Evolutionary conservation across 1,140 invertebrate species (phyloP).

Genomic region (Matsumurasca onukii): DNA sequence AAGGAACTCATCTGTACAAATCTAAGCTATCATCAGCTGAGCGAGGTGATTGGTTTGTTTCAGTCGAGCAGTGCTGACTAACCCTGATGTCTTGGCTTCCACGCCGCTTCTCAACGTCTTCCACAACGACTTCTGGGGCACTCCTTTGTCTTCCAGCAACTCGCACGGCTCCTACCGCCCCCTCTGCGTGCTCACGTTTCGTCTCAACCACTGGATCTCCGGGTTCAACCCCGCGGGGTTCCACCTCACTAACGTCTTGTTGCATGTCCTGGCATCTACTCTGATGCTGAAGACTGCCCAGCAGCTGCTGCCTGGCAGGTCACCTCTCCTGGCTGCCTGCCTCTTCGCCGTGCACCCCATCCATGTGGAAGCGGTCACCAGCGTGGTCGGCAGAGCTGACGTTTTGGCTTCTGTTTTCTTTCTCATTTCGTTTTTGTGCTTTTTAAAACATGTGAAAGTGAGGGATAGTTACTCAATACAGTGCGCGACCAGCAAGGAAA

Average conservation of each 20-base stretch:
- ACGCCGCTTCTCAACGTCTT: slow-evolving; percentile 59
- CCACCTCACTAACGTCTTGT: slow-evolving; percentile 80
- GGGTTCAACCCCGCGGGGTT: slow-evolving; percentile 81
- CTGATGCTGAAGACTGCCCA: slow-evolving; percentile 69
- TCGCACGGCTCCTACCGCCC: slow-evolving; percentile 97
- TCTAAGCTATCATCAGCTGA: too few relatives aligned
- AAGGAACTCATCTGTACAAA: slow-evolving; percentile 45
- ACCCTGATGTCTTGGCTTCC: slow-evolving; percentile 77
- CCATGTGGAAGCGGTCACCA: slow-evolving; percentile 94
- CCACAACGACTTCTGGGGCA: slow-evolving; percentile 93
- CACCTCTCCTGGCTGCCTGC: slow-evolving; percentile 76
- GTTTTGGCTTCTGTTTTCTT: slow-evolving; percentile 89
- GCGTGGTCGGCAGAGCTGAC: slow-evolving; percentile 95
- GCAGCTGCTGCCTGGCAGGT: slow-evolving; percentile 45
- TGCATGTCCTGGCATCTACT: slow-evolving; percentile 77
- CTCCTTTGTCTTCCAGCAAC: slow-evolving; percentile 76
- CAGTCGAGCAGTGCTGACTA: slow-evolving; percentile 87
- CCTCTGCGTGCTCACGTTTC: slow-evolving; percentile 89
- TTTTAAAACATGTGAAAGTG: slow-evolving; percentile 57
- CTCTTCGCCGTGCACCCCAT: slow-evolving; percentile 95
- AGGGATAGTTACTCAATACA: slow-evolving; percentile 30
- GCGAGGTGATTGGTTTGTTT: too few relatives aligned
- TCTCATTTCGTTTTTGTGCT: slow-evolving; percentile 82
- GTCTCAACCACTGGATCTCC: slow-evolving; percentile 80
- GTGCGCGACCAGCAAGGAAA: neutral